Evolutionary conservation across 2,888 invertebrate species (phyloP).

Genomic region (Tenthredo livida): DNA sequence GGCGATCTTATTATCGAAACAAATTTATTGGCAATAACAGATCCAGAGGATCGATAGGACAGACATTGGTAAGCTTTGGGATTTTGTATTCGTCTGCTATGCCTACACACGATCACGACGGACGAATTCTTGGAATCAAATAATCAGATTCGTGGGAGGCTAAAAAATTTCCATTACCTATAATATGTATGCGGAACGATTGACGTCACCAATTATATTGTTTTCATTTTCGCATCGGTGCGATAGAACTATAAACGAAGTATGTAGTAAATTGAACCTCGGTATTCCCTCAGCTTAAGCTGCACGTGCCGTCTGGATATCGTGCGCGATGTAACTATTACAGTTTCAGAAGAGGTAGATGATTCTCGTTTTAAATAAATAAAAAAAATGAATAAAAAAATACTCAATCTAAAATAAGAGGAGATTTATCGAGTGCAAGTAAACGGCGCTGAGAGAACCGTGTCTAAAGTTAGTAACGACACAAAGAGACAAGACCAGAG

Average conservation of each 20-base stretch:
- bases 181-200: not conserved
- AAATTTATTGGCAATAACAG: conserved; percentile 31
- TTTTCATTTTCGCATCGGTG: not conserved
- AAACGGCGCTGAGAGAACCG: not conserved
- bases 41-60: not conserved
- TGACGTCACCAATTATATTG: conserved; percentile 14
- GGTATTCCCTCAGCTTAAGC: not conserved
- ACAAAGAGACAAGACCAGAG: conserved; percentile 24
- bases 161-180: not conserved
- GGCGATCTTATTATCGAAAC: conserved; percentile 16
- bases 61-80: not conserved
- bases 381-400: not conserved
- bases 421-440: conserved; percentile 15
- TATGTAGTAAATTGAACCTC: not conserved
- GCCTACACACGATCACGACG: not conserved
- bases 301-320: not conserved
- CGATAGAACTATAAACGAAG: not conserved
- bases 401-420: not conserved
- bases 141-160: not conserved
- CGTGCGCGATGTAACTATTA: not conserved
- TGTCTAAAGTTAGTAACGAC: conserved; percentile 15
- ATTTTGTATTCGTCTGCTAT: not conserved
- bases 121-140: not conserved
- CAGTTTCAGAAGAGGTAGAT: not conserved
- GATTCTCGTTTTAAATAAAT: not conserved